Evolutionary conservation across 1,140 invertebrate genomes (phyloP).

Genomic region (Drosophila kurseongensis): DNA sequence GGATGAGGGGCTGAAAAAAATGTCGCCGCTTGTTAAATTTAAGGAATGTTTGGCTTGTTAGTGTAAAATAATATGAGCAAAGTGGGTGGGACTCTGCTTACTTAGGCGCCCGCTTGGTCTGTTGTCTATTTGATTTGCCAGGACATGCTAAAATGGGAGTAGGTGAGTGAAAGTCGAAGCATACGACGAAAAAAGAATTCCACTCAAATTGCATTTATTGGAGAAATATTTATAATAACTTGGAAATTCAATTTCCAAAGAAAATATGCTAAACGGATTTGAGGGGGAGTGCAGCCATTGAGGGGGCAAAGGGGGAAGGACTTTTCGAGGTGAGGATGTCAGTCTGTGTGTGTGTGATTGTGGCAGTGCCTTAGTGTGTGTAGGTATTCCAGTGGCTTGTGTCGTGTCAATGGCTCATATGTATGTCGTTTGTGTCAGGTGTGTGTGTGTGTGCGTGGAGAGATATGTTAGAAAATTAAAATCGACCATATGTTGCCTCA

Average conservation of each 20-base stretch:
- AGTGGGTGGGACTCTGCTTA: constrained; percentile 17
- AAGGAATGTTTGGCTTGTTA: constrained; percentile 74
- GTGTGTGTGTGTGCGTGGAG: constrained; percentile 26
- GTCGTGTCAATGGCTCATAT: constrained; percentile 35
- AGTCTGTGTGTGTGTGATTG: not conserved
- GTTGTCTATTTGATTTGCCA: constrained; percentile 55
- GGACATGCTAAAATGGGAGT: constrained; percentile 23
- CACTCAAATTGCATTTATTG: constrained; percentile 77
- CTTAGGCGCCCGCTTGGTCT: constrained; percentile 17
- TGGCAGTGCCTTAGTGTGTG: constrained; percentile 4
- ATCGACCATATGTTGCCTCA: constrained; percentile 80
- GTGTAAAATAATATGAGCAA: constrained; percentile 72
- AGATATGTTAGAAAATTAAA: constrained; percentile 79
- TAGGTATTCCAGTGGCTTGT: constrained; percentile 23
- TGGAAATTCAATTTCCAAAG: constrained; percentile 82
- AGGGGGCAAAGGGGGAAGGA: not conserved
- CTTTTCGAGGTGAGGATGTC: constrained; percentile 27
- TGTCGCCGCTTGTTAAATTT: constrained; percentile 65
- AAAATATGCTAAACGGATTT: constrained; percentile 81
- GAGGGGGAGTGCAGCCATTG: constrained; percentile 27
- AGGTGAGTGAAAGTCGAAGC: constrained; percentile 20
- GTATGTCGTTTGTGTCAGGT: constrained; percentile 16
- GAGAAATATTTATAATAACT: constrained; percentile 81
- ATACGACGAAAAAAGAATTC: constrained; percentile 46
- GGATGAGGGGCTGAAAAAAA: constrained; percentile 37